Conservation (phyloP, 2,113 vertebrate genomes). For the Falco punctatus region DNA sequence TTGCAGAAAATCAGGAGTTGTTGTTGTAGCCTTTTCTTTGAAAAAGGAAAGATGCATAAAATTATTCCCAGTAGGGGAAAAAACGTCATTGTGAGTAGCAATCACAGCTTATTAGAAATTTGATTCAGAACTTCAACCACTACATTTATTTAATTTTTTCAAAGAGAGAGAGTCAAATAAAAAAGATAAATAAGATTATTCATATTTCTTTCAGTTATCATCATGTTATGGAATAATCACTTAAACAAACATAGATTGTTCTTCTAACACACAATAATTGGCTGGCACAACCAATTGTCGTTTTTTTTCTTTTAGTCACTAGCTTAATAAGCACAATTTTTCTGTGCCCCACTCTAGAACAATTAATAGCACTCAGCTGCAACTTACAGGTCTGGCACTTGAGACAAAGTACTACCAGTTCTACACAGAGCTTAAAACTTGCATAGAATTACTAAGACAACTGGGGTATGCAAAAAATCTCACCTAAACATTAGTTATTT, state of each 20-base stretch:
- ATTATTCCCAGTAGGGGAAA: not conserved
- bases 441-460: not conserved
- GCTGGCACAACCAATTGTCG: not conserved
- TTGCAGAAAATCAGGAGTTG: conserved; percentile 44
- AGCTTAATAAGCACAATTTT: not conserved
- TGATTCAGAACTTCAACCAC: not conserved
- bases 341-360: not conserved
- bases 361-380: not conserved
- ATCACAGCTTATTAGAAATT: not conserved
- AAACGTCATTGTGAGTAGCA: not conserved
- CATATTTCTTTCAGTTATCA: not conserved
- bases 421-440: not conserved
- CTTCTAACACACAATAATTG: not conserved
- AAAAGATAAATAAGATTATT: not conserved
- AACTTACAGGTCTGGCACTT: not conserved
- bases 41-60: not conserved
- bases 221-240: not conserved
- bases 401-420: not conserved
- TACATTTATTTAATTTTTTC: not conserved
- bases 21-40: not conserved
- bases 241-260: not conserved
- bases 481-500: not conserved
- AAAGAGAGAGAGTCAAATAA: not conserved
- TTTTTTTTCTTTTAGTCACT: not conserved
- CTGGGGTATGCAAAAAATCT: not conserved